Percentiles rank a stretch among this genome's conserved stretches.
Conservation (phyloP, 2,113 vertebrate species). For the Glaucidium brasilianum region DNA sequence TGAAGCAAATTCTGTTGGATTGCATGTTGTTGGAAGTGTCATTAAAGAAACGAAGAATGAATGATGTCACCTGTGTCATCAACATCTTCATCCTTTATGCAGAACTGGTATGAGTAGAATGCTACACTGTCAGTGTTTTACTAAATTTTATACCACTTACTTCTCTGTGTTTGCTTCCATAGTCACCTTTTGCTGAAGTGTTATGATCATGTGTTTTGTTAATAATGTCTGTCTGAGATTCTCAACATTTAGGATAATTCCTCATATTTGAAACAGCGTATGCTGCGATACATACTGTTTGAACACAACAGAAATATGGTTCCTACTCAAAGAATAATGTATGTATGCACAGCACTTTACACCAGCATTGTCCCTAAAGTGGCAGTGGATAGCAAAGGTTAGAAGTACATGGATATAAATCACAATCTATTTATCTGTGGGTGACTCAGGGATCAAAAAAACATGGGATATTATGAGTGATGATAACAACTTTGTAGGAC, state of each 20-base stretch:
- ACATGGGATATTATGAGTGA: background rate
- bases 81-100: background rate
- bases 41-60: background rate
- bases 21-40: background rate
- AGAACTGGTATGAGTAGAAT: background rate
- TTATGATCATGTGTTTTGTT: background rate
- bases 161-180: background rate
- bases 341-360: background rate
- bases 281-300: background rate
- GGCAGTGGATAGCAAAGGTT: background rate
- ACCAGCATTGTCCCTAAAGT: background rate
- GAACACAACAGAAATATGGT: background rate
- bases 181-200: background rate
- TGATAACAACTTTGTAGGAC: constrained; percentile 16
- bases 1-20: background rate
- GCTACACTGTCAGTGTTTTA: background rate
- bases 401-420: background rate
- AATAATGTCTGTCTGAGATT: background rate
- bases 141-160: background rate
- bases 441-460: background rate
- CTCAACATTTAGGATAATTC: background rate
- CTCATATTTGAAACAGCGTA: background rate
- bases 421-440: background rate
- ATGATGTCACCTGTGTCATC: background rate
- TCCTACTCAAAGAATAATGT: background rate